Conservation (phyloP, 2,797 vertebrate species). For the Galago senegalensis region DNA sequence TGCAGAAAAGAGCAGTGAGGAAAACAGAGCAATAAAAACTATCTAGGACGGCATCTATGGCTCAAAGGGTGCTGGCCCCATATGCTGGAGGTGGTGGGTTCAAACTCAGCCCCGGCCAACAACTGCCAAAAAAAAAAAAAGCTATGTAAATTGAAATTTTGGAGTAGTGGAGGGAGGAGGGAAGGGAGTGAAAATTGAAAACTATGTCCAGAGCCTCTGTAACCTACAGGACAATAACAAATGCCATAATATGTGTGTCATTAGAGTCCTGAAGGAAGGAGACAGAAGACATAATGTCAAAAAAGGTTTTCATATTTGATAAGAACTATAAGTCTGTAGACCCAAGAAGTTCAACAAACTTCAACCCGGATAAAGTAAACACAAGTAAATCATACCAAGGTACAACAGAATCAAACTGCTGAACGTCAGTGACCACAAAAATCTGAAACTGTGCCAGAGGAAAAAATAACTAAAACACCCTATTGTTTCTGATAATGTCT, state of each 20-base stretch:
- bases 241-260: not conserved
- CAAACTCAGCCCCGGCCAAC: too few relatives aligned
- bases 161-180: not conserved
- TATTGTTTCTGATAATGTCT: not conserved
- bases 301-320: constrained; percentile 35
- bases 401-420: constrained; percentile 36
- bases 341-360: constrained; percentile 45
- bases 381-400: constrained; percentile 39
- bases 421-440: constrained; percentile 11
- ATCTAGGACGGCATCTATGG: not conserved
- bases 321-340: constrained; percentile 47
- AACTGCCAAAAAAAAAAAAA: too few relatives aligned
- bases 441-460: constrained; percentile 23
- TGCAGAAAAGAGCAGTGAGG: not conserved
- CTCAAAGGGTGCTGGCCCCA: too few relatives aligned
- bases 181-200: not conserved
- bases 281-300: not conserved
- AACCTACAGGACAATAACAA: not conserved
- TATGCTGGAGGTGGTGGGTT: too few relatives aligned
- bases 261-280: not conserved
- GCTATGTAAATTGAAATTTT: not conserved
- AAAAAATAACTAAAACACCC: not conserved
- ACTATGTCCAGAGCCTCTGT: not conserved
- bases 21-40: not conserved
- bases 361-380: constrained; percentile 24